Evolutionary conservation across 2,888 invertebrate genomes (phyloP).

Genomic region (Graphium colonna): DNA sequence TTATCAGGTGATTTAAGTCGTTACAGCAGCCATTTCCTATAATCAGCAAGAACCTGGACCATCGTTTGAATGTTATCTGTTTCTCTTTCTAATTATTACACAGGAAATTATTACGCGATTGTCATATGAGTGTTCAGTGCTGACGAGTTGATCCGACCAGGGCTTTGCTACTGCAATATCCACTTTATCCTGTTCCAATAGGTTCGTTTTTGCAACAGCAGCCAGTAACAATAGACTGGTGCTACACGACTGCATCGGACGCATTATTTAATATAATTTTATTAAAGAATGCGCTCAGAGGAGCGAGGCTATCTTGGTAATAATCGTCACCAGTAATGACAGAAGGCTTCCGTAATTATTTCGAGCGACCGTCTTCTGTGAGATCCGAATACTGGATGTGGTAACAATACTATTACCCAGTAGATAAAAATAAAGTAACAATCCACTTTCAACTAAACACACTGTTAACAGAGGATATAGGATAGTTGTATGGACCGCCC

Average conservation of each 20-base stretch:
- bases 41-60: neutral
- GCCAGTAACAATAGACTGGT: conserved; percentile 11
- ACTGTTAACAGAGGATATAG: too few relatives aligned
- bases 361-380: conserved; percentile 51
- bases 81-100: conserved; percentile 6
- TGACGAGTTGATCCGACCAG: conserved; percentile 5
- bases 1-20: neutral
- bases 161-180: neutral
- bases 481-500: too few relatives aligned
- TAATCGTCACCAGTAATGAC: conserved; percentile 75
- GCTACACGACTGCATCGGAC: conserved; percentile 39
- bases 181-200: neutral
- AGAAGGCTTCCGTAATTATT: conserved; percentile 73
- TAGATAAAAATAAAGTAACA: too few relatives aligned
- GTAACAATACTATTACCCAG: too few relatives aligned
- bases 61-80: neutral
- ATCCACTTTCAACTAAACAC: too few relatives aligned
- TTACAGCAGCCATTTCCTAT: too few relatives aligned
- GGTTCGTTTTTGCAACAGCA: neutral
- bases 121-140: conserved; percentile 16
- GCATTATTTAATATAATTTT: conserved; percentile 73
- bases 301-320: conserved; percentile 63
- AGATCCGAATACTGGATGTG: conserved; percentile 12
- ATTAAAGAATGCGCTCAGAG: conserved; percentile 70
- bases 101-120: conserved; percentile 12